phyloP scores from a whole-genome alignment of 2,888 invertebrate species.

The Patella pellucida region DNA sequence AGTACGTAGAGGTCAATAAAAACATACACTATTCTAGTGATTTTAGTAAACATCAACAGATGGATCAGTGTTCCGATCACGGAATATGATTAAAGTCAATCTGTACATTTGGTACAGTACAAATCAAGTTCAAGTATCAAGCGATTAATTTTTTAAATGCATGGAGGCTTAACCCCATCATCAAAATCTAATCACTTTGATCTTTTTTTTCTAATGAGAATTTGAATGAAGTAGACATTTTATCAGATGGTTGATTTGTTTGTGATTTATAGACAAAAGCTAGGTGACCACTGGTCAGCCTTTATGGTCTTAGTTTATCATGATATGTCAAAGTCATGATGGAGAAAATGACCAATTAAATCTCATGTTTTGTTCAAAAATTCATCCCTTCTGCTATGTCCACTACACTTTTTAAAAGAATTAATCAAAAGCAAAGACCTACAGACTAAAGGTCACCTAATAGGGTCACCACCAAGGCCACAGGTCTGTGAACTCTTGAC shows the following conservation, averaged over 20 bases:
- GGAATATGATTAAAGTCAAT: no score
- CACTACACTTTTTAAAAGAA: slow-evolving; percentile 26
- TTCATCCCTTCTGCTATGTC: slow-evolving; percentile 9
- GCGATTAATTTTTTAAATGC: no score
- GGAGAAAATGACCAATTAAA: slow-evolving; percentile 9
- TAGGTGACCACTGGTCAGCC: not conserved
- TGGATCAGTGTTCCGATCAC: no score
- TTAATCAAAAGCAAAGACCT: slow-evolving; percentile 38
- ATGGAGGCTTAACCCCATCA: not conserved
- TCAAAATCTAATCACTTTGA: not conserved
- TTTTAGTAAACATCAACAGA: no score
- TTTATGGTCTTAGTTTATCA: not conserved
- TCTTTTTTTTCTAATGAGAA: slow-evolving; percentile 5
- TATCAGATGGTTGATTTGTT: slow-evolving; percentile 7
- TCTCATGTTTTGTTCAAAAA: slow-evolving; percentile 9
- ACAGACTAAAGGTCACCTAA: slow-evolving; percentile 33
- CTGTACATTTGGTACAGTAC: no score
- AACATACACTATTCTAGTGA: no score
- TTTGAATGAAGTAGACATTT: slow-evolving; percentile 2
- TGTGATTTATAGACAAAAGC: not conserved
- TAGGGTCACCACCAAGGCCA: slow-evolving; percentile 32
- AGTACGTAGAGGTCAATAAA: no score
- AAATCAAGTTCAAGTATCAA: no score
- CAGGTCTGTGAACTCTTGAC: slow-evolving; percentile 34
- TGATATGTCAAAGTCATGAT: slow-evolving; percentile 11